Evolutionary conservation across 1,140 invertebrate genomes (phyloP), one percentile per base, ranked within the genome.

Genomic region (Drosophila sechellia): DNA sequence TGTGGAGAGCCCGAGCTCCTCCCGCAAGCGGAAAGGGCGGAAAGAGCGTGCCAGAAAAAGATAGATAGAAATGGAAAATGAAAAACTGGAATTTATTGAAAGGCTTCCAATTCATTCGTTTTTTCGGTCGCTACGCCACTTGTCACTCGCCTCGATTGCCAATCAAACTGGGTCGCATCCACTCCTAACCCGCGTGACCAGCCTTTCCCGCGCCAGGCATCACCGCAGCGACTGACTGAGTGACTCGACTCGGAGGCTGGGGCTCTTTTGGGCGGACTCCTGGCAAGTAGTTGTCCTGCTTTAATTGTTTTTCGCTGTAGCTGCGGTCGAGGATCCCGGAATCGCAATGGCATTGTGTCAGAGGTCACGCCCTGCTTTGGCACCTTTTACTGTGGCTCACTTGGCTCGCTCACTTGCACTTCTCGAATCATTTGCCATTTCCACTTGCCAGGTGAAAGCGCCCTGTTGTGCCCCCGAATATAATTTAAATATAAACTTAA

Each of bases 251-350:
- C 15, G 20, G 13, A 35, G 35, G 11, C n/a, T 10, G 39, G 22
- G 37, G 37, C 22, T 22, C 34, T 50, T 15, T 20, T 31, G 17
- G 35, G 48, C 53, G 45, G 39, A 49, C 46, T 34, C 17, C 35
- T 27, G 35, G 20, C 20, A 22, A 63, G 31, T 54, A 64, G 72
- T 77, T 79, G 76, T 80, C 63, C 77, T 74, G 61, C 70, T 75
- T 87, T 87, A 86, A 86, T 86, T 86, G 81, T 70, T 76, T 86
- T 86, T 87, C 81, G 70, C 79, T 86, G 83, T 79, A 76, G 27
- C 54, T 86, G 78, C 61, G 83, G 83, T 81, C 49, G 31, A 37
- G 49, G 39, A 42, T 15, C 11, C 25, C 22, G n/a, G 46, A 34
- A 53, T 35, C 31, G 13, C 60, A 37, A 50, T 42, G 20, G 15